Conservation (phyloP, 2,888 invertebrate species). For the Neuroscelio doddi region DNA sequence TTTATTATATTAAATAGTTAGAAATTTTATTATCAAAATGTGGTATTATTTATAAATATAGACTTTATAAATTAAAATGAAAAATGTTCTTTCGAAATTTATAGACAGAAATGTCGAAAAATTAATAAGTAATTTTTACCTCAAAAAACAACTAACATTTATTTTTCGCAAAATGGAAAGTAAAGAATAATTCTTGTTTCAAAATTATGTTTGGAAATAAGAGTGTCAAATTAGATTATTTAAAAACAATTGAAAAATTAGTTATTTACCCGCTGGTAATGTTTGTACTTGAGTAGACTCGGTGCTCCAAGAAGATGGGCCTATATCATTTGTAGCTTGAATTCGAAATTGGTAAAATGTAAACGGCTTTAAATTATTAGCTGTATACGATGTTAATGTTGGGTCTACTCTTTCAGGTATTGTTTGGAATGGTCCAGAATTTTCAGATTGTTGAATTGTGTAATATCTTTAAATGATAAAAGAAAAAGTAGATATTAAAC, state of each 20-base stretch:
- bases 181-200: too few relatives aligned
- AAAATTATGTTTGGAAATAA: too few relatives aligned
- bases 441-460: conserved; percentile 92
- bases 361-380: conserved; percentile 87
- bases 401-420: conserved; percentile 92
- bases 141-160: conserved; percentile 5
- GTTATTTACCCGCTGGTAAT: conserved; percentile 85
- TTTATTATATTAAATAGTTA: too few relatives aligned
- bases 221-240: too few relatives aligned
- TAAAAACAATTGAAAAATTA: too few relatives aligned
- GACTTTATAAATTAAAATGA: too few relatives aligned
- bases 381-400: conserved; percentile 88
- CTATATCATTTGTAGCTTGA: conserved; percentile 96
- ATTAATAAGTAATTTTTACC: too few relatives aligned
- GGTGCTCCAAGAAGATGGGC: conserved; percentile 92
- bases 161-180: too few relatives aligned
- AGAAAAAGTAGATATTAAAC: conserved; percentile 10
- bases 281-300: conserved; percentile 91
- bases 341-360: conserved; percentile 94
- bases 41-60: too few relatives aligned
- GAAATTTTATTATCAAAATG: too few relatives aligned
- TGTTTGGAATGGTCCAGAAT: conserved; percentile 87
- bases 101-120: too few relatives aligned
- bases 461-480: conserved; percentile 71
- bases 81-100: too few relatives aligned